These are phyloP conservation scores for Elaeidobius kamerunicus DNA, from an alignment of 2,888 invertebrate species.

Conservation along the genomic window DNA sequence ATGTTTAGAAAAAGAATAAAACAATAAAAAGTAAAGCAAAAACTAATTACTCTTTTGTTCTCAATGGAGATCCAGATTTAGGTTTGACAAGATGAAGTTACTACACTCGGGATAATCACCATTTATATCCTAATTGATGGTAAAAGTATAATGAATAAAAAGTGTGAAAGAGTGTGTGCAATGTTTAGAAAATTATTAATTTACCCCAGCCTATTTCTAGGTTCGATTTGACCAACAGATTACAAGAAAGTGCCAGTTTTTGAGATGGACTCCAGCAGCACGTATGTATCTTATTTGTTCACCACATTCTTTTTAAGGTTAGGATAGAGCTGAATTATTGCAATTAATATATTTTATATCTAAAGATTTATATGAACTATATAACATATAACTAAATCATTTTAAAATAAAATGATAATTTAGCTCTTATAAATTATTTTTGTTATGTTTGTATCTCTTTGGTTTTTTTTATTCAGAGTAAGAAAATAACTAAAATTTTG, in stretches of 20 bases:
- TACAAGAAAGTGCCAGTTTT: constrained; percentile 45
- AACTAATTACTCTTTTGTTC: constrained; percentile 45
- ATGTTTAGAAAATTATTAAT: constrained; percentile 58
- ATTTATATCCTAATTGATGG: constrained; percentile 30
- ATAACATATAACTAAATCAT: too few relatives aligned
- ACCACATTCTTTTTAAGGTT: constrained; percentile 38
- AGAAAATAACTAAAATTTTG: too few relatives aligned
- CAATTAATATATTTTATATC: neutral
- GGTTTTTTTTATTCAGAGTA: too few relatives aligned
- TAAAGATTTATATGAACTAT: neutral
- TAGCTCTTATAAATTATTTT: too few relatives aligned
- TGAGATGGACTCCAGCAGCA: constrained; percentile 44
- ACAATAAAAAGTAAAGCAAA: constrained; percentile 34
- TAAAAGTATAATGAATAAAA: constrained; percentile 33
- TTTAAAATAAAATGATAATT: too few relatives aligned
- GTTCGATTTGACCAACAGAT: constrained; percentile 51
- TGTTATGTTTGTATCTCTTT: too few relatives aligned
- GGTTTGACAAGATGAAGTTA: constrained; percentile 36
- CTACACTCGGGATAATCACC: constrained; percentile 22
- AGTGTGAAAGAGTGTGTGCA: constrained; percentile 52
- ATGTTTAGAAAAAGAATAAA: constrained; percentile 27
- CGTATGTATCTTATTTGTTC: constrained; percentile 53
- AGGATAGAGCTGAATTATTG: neutral
- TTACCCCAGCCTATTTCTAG: constrained; percentile 62
- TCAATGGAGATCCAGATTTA: constrained; percentile 43